These are phyloP conservation scores for Lucifuga dentata DNA, from an alignment of 2,113 vertebrate species.

Conservation along the genomic window DNA sequence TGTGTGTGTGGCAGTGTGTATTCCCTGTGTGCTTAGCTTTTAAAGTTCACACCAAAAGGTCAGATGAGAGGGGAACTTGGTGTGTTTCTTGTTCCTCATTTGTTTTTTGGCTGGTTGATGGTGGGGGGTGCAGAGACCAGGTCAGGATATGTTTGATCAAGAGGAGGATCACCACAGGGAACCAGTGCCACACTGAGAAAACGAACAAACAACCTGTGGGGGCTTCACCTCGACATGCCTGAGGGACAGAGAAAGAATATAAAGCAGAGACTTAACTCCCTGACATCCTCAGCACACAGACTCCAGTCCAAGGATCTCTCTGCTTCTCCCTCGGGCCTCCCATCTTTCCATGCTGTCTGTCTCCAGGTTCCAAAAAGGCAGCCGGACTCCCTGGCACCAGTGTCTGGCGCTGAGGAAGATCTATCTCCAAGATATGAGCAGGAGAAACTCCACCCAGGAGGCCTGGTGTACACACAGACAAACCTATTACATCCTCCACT, in stretches of 20 bases:
- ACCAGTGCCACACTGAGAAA: conserved; percentile 66
- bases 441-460: conserved; percentile 79
- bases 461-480: conserved; percentile 64
- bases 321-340: conserved; percentile 56
- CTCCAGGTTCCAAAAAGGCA: conserved; percentile 60
- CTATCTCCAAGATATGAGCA: conserved; percentile 82
- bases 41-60: neutral
- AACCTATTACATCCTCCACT: conserved; percentile 78
- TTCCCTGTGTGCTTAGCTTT: neutral
- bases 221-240: neutral
- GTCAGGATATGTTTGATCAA: conserved; percentile 58
- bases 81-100: conserved; percentile 15
- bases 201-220: conserved; percentile 79
- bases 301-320: neutral
- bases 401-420: conserved; percentile 86
- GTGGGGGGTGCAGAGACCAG: conserved; percentile 30
- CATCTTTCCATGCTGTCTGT: conserved; percentile 68
- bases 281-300: conserved; percentile 2
- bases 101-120: conserved; percentile 17
- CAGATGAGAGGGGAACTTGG: neutral
- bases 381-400: conserved; percentile 91
- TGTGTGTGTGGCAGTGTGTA: neutral
- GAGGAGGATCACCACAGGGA: conserved; percentile 34
- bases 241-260: conserved; percentile 2
- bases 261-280: neutral